Evolutionary conservation across 2,113 vertebrate species (phyloP).

Genomic region (Hypanus sabinus): DNA sequence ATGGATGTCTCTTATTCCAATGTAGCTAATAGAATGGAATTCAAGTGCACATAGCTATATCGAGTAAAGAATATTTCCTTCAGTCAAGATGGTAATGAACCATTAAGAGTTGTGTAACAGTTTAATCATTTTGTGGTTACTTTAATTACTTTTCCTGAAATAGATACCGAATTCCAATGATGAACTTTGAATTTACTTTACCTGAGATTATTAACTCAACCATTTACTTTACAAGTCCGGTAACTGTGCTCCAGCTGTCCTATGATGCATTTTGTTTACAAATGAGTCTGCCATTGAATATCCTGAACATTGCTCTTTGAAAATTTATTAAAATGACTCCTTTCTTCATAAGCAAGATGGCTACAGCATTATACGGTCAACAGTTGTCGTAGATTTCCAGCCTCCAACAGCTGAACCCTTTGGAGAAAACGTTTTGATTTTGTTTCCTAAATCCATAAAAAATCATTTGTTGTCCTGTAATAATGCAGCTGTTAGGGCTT

Average conservation of each 20-base stretch:
- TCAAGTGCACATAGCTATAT: not conserved
- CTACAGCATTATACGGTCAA: not conserved
- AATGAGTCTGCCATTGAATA: not conserved
- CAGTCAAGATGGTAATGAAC: not conserved
- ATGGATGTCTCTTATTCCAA: too few species aligned
- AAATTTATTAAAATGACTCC: not conserved
- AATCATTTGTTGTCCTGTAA: not conserved
- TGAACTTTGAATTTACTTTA: not conserved
- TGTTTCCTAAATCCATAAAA: too few species aligned
- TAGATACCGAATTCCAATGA: not conserved
- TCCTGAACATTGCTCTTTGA: not conserved
- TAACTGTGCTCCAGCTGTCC: not conserved
- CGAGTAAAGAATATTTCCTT: not conserved
- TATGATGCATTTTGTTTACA: not conserved
- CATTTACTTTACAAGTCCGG: not conserved
- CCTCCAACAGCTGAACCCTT: not conserved
- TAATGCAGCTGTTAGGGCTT: not conserved
- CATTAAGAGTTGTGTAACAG: not conserved
- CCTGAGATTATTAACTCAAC: not conserved
- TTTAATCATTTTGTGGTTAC: not conserved
- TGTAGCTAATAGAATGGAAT: not conserved
- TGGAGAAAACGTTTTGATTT: not conserved
- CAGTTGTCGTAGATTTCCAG: not conserved
- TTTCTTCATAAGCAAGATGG: not conserved
- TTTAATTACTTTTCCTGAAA: not conserved